phyloP scores from a whole-genome alignment of 1,140 invertebrate species.

The roundworm (Caenorhabditis elegans) region WBcel235 BX284604.4:9587501-9588000 shows the following conservation, averaged over 20 bases:
- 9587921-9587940: conserved; percentile 51
- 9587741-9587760: not conserved
- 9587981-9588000: conserved; percentile 49
- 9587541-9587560: conserved; percentile 49
- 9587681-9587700: conserved; percentile 4
- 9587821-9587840: conserved; percentile 11
- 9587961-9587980: conserved; percentile 44
- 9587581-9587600: conserved; percentile 28
- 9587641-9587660: not conserved
- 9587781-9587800: too few species aligned
- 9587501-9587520: conserved; percentile 33
- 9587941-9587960: conserved; percentile 28
- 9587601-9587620: conserved; percentile 29
- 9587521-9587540: conserved; percentile 46
- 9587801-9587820: conserved; percentile 30
- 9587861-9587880: conserved; percentile 19
- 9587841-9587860: conserved; percentile 2
- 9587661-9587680: not conserved
- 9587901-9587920: conserved; percentile 48
- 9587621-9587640: conserved; percentile 42
- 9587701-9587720: not conserved
- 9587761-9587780: not conserved
- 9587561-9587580: conserved; percentile 49
- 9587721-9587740: not conserved
- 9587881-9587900: conserved; percentile 47